Evolutionary conservation across 2,888 invertebrate species (phyloP).

Genomic region (Tolmerus cingulatus): DNA sequence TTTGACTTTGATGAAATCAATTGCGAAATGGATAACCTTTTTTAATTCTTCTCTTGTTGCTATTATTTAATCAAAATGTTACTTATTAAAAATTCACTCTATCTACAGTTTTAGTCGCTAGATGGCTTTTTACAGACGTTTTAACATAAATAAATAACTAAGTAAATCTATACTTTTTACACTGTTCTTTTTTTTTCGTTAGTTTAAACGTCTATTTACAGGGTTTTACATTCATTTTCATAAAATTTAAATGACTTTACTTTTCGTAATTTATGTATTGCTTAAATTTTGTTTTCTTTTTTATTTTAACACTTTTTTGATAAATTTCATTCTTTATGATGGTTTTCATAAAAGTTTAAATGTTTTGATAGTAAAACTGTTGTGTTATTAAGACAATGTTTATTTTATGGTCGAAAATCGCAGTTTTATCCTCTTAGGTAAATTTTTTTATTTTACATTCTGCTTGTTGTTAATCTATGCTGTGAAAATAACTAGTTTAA

Average conservation of each 20-base stretch:
- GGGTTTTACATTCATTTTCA: not conserved
- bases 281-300: not conserved
- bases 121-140: not conserved
- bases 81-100: slow-evolving; percentile 31
- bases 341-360: not conserved
- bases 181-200: not conserved
- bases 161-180: slow-evolving; percentile 1
- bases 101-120: slow-evolving; percentile 27
- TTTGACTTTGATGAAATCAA: slow-evolving; percentile 8
- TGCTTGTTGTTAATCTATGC: not conserved
- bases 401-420: not conserved
- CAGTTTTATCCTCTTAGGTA: not conserved
- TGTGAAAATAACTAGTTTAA: not conserved
- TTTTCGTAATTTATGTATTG: slow-evolving; percentile 12
- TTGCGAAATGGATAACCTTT: not conserved
- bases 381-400: not conserved
- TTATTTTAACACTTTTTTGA: not conserved
- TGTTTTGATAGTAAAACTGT: not conserved
- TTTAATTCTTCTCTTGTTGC: not conserved
- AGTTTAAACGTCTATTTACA: not conserved
- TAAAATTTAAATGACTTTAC: not conserved
- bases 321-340: not conserved
- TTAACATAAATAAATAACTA: slow-evolving; percentile 25
- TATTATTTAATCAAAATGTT: slow-evolving; percentile 14
- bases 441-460: not conserved